Percentiles rank a stretch among this genome's conserved stretches.
These are phyloP conservation scores for Poecilobothrus nobilitatus DNA, from an alignment of 2,888 invertebrate species.

Conservation along the genomic window DNA sequence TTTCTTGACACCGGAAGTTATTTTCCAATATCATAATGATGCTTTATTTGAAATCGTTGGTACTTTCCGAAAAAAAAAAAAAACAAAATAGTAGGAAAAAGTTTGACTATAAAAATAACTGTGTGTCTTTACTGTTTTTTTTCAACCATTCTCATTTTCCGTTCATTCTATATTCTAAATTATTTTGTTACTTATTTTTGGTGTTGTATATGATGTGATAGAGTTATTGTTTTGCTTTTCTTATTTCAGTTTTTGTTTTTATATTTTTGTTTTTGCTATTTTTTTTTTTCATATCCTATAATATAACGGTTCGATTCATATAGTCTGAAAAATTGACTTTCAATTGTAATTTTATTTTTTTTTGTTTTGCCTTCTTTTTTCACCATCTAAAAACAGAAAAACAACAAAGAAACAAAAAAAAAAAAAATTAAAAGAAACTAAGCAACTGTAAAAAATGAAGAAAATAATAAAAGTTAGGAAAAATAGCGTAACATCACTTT, in stretches of 20 bases:
- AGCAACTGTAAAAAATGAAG: background rate
- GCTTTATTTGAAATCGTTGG: background rate
- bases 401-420: background rate
- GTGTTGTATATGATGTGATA: no score
- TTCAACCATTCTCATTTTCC: no score
- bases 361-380: background rate
- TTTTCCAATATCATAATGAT: constrained; percentile 1
- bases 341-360: background rate
- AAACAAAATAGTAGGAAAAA: background rate
- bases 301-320: background rate
- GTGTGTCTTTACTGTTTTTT: background rate
- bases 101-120: background rate
- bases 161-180: no score
- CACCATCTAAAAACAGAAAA: background rate
- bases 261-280: no score
- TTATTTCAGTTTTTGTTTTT: no score
- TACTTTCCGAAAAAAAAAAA: background rate
- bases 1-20: background rate
- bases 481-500: background rate
- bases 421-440: background rate
- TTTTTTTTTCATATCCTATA: background rate
- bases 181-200: no score
- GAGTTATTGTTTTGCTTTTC: no score
- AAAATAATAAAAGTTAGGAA: background rate
- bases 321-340: background rate